Conservation (phyloP, 2,888 invertebrate genomes). For the Strigamia transsilvanica region DNA sequence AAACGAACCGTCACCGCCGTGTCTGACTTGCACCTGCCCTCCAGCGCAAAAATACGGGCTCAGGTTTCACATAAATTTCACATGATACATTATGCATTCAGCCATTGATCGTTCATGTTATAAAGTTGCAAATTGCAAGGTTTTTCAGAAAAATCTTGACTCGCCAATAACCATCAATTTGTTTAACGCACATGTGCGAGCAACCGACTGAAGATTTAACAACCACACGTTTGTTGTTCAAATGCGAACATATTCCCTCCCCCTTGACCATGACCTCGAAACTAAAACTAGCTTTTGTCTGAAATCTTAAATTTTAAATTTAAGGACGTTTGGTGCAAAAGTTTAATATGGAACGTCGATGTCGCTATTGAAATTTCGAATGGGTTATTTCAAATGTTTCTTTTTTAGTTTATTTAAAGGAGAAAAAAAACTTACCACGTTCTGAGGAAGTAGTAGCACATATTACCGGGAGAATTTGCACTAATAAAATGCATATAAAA, state of each 20-base stretch:
- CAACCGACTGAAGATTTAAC: background rate
- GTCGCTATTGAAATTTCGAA: too few relatives aligned
- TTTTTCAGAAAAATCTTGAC: background rate
- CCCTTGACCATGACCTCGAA: conserved; percentile 18
- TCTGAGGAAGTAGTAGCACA: background rate
- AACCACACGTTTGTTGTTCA: background rate
- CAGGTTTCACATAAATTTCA: background rate
- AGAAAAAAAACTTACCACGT: background rate
- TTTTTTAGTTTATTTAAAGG: background rate
- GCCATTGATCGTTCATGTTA: background rate
- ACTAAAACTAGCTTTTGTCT: background rate
- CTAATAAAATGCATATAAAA: background rate
- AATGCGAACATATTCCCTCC: background rate
- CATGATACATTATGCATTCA: too few relatives aligned
- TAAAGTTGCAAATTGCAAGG: background rate
- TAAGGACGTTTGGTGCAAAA: background rate
- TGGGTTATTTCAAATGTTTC: background rate
- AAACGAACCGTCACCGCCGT: conserved; percentile 37
- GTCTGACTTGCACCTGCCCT: conserved; percentile 43
- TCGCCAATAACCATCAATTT: too few relatives aligned
- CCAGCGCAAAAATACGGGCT: conserved; percentile 41
- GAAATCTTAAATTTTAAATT: background rate
- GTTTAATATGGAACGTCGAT: too few relatives aligned
- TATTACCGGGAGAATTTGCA: background rate
- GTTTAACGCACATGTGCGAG: background rate